These are phyloP conservation scores for Oreochromis grahami DNA, from an alignment of 2,797 vertebrate species.

Conservation along the genomic window DNA sequence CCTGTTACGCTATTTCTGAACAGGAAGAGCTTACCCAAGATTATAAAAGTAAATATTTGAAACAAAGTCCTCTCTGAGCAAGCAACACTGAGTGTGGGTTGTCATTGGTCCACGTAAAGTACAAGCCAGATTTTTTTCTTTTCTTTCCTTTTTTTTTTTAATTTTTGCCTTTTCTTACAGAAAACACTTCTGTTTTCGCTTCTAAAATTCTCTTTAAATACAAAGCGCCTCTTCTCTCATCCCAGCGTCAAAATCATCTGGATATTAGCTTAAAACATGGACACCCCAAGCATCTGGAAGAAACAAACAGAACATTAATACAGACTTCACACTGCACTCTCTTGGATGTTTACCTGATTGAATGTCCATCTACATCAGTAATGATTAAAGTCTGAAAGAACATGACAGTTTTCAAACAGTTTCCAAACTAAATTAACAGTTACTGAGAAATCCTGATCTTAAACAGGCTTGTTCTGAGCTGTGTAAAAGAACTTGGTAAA, in stretches of 20 bases:
- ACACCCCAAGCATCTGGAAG: constrained; percentile 94
- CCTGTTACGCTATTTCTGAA: constrained; percentile 71
- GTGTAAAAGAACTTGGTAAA: not conserved
- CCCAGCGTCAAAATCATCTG: constrained; percentile 83
- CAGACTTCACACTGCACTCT: not conserved
- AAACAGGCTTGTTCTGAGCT: not conserved
- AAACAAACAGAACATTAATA: constrained; percentile 25
- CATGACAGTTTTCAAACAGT: not conserved
- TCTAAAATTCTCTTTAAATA: constrained; percentile 94
- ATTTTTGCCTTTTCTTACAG: constrained; percentile 76
- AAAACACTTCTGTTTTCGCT: constrained; percentile 93
- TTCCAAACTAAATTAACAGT: not conserved
- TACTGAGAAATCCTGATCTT: not conserved
- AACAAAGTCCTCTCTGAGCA: constrained; percentile 88
- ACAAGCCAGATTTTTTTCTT: constrained; percentile 79
- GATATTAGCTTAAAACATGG: constrained; percentile 94
- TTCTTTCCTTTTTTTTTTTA: constrained; percentile 41
- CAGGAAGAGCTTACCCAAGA: constrained; percentile 82
- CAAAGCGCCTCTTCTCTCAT: constrained; percentile 81
- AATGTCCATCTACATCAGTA: not conserved
- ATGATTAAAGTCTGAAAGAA: not conserved
- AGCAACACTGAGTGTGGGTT: constrained; percentile 97
- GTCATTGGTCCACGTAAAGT: constrained; percentile 90
- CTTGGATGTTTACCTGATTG: not conserved
- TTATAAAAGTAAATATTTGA: constrained; percentile 81